A percentile compares a stretch with the other conserved stretches of the same genome.
Conservation (phyloP, 2,888 invertebrate genomes). For the Drosophila subsilvestris region DNA sequence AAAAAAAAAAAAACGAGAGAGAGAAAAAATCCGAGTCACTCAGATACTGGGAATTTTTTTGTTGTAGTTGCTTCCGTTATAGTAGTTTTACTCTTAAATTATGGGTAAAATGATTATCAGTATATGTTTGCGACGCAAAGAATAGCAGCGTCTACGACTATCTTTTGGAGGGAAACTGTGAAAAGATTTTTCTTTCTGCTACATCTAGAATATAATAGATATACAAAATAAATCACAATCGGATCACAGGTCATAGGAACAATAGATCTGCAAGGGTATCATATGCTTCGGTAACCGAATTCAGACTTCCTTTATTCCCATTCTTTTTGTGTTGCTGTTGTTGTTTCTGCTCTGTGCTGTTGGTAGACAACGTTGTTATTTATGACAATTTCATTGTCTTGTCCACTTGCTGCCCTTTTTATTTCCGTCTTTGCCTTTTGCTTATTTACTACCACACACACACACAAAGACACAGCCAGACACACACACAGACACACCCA, state of each 20-base stretch:
- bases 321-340: slow-evolving; percentile 18
- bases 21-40: slow-evolving; percentile 58
- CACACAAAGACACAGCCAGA: slow-evolving; percentile 18
- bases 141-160: neutral
- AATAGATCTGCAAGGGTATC: neutral
- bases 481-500: slow-evolving; percentile 2
- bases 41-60: slow-evolving; percentile 54
- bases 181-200: too few relatives aligned
- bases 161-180: neutral
- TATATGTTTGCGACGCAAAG: neutral
- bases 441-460: slow-evolving; percentile 53
- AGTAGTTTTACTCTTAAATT: neutral
- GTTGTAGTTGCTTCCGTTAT: slow-evolving; percentile 47
- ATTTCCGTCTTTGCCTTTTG: slow-evolving; percentile 65
- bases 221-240: neutral
- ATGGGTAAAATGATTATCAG: slow-evolving; percentile 8
- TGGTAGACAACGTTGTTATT: slow-evolving; percentile 66
- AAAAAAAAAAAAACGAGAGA: neutral
- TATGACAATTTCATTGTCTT: slow-evolving; percentile 78
- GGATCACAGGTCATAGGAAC: neutral
- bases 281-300: neutral
- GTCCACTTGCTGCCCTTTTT: slow-evolving; percentile 68
- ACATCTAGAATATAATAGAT: too few relatives aligned
- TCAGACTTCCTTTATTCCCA: neutral
- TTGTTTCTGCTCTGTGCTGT: slow-evolving; percentile 40